Conservation (phyloP, 92 coral and sea anemone genomes). For the Epizoanthus fatuus region DNA sequence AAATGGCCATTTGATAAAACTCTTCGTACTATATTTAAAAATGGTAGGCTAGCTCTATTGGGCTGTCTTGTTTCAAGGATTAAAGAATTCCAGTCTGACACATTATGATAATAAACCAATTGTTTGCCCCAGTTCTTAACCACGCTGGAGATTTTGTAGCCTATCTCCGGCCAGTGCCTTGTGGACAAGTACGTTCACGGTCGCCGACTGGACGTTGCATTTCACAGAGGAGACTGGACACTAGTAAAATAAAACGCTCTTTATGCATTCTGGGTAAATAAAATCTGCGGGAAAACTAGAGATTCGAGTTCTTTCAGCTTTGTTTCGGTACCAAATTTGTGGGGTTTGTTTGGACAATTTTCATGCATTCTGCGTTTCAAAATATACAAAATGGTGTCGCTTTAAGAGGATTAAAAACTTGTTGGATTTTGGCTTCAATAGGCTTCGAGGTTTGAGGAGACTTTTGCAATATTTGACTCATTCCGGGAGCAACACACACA, state of each 20-base stretch:
- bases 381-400: background rate
- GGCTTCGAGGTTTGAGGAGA: background rate
- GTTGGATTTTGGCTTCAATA: background rate
- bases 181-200: background rate
- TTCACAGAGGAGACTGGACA: constrained; percentile 1
- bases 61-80: too few species aligned
- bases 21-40: too few species aligned
- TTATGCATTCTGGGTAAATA: constrained; percentile 9
- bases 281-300: constrained; percentile 5
- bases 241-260: constrained; percentile 2
- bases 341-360: background rate
- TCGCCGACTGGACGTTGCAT: background rate
- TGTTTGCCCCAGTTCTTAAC: too few species aligned
- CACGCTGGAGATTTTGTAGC: too few species aligned
- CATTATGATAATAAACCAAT: too few species aligned
- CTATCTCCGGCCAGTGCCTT: background rate
- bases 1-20: too few species aligned
- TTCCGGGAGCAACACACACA: constrained; percentile 10
- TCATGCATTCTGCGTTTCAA: background rate
- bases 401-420: background rate
- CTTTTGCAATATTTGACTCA: background rate
- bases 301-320: constrained; percentile 2
- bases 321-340: constrained; percentile 13
- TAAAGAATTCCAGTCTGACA: too few species aligned
- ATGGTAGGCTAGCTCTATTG: too few species aligned